Base-by-base conservation (phyloP, 2,797 vertebrate species). In the Neomorphus geoffroyi region DNA sequence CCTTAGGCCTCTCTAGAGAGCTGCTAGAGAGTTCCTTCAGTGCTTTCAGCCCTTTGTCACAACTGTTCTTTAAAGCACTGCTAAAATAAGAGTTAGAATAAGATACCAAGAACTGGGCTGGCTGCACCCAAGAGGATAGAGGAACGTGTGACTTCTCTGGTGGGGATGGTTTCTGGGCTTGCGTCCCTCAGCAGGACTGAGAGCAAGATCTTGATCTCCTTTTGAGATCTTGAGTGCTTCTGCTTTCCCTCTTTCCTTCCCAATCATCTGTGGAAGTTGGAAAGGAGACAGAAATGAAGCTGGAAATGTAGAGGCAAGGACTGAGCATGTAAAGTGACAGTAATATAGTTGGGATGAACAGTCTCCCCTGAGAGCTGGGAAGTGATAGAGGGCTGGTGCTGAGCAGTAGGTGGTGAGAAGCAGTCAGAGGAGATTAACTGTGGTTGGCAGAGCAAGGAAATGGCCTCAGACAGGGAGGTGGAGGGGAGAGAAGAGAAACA, bases 291-390 rank as follows among this genome's bases (percentile, higher is more conserved):
- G 27, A 58, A 35, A 33, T 41, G 23, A 33, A 56, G 23, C 30
- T 75, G 75, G 41, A 48, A 67, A 21, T 23, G 2, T 4, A 32
- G 64, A 3, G 19, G 5, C 6, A 17, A 24, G 32, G 46, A 13
- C 14, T 14, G 56, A 23, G 12, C 39, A 1, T 10, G 6, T 46
- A 8, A 28, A 73, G 53, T 33, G 77, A 3, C 5, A 10, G 1
- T 18, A 27, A 11, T 2, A 0, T 14, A 70, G 22, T 2, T 64
- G 69, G 45, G 35, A 12, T 45, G 41, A 33, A 11, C 0, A 3
- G 24, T 24, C 18, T 69, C 6, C 12, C 18, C 35, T 24, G 51
- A 16, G 60, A 71, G 50, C n/a, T n/a, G 45, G 22, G 23, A 24
- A 23, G 35, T n/a, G n/a, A n/a, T n/a, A n/a, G n/a, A n/a, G n/a